Conservation (phyloP, 2,888 invertebrate species). For the Phyllotreta cruciferae region DNA sequence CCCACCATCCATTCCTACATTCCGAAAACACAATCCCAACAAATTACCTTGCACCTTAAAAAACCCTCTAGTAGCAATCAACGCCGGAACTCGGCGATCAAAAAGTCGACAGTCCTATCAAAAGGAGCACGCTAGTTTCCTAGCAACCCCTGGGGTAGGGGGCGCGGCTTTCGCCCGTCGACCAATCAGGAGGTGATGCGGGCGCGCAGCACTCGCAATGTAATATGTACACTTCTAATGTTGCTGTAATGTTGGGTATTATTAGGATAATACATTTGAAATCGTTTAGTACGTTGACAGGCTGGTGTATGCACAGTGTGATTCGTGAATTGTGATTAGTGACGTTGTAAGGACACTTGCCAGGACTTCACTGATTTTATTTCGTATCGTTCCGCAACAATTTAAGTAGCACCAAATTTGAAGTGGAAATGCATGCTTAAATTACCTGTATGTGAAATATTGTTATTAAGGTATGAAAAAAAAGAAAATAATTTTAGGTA, state of each 20-base stretch:
- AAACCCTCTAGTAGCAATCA: constrained; percentile 38
- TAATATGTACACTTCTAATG: constrained; percentile 61
- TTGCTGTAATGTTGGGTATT: constrained; percentile 62
- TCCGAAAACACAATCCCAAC: constrained; percentile 36
- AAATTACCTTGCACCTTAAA: constrained; percentile 35
- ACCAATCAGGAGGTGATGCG: constrained; percentile 52
- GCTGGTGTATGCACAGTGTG: constrained; percentile 36
- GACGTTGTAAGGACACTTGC: not conserved
- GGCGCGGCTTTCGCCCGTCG: constrained; percentile 50
- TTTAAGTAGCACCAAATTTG: constrained; percentile 37
- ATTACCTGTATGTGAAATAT: constrained; percentile 3
- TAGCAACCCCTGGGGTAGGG: constrained; percentile 51
- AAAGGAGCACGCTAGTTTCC: constrained; percentile 48
- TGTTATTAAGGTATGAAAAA: constrained; percentile 11
- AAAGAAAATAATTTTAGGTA: too few relatives aligned
- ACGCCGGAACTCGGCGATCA: constrained; percentile 38
- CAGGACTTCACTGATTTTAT: too few relatives aligned
- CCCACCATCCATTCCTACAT: constrained; percentile 19
- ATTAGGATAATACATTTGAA: constrained; percentile 62
- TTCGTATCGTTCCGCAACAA: too few relatives aligned
- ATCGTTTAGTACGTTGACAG: constrained; percentile 60
- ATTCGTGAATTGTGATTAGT: constrained; percentile 22
- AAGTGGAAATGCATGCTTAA: not conserved
- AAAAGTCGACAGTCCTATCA: constrained; percentile 49
- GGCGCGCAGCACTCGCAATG: constrained; percentile 55